These are phyloP conservation scores for Pelusios castaneus DNA, from an alignment of 2,113 vertebrate species.

Conservation along the genomic window DNA sequence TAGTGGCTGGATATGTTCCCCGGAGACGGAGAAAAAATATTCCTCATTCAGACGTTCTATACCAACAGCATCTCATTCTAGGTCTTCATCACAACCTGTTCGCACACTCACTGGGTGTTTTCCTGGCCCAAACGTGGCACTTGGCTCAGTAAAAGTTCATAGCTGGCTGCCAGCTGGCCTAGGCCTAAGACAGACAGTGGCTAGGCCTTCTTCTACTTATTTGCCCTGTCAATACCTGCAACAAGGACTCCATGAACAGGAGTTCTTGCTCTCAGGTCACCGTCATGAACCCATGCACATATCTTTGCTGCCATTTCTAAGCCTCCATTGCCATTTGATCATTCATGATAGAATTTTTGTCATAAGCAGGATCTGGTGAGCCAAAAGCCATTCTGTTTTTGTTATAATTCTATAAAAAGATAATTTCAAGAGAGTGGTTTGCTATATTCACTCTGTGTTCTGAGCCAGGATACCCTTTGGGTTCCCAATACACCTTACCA, in stretches of 20 bases:
- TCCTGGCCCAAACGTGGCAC: not conserved
- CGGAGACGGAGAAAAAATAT: not conserved
- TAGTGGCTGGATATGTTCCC: not conserved
- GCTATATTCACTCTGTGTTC: not conserved
- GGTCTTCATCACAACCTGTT: not conserved
- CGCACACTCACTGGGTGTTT: not conserved
- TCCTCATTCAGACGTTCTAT: not conserved
- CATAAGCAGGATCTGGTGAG: not conserved
- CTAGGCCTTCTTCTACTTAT: not conserved
- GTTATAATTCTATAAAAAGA: no score
- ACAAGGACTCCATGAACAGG: not conserved
- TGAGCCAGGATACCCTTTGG: not conserved
- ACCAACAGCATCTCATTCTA: not conserved
- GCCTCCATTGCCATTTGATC: not conserved
- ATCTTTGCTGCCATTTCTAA: not conserved
- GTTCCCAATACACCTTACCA: not conserved
- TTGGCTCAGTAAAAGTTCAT: rapidly evolving
- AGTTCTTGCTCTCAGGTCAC: not conserved
- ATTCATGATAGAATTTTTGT: not conserved
- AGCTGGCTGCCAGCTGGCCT: rapidly evolving
- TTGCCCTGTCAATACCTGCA: not conserved
- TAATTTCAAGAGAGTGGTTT: no score
- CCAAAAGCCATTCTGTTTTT: no score
- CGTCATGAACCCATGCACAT: not conserved
- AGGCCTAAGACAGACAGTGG: not conserved